Evolutionary conservation across 2,888 invertebrate species (phyloP).

Genomic region (Drosophila fulvimacula): DNA sequence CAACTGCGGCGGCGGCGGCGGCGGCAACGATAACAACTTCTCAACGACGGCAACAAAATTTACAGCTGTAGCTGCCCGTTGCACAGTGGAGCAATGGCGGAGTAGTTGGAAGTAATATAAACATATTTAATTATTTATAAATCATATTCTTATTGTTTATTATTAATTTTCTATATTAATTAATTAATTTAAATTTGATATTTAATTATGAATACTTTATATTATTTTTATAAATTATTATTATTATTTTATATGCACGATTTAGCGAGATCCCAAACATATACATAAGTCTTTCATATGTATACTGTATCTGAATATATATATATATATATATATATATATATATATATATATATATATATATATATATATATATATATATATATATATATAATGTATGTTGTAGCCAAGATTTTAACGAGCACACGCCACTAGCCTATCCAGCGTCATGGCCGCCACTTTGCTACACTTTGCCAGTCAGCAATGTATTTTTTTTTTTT

Average conservation of each 20-base stretch:
- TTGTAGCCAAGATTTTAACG: slow-evolving; percentile 22
- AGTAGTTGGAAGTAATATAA: not conserved
- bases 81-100: slow-evolving; percentile 62
- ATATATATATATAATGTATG: slow-evolving; percentile 5
- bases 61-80: slow-evolving; percentile 72
- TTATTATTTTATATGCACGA: not conserved
- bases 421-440: slow-evolving; percentile 46
- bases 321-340: not conserved
- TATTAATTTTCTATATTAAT: too few relatives aligned
- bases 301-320: not conserved
- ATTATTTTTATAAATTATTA: too few relatives aligned
- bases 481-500: slow-evolving; percentile 13
- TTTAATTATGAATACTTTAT: too few relatives aligned
- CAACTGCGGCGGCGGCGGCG: slow-evolving; percentile 61
- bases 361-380: not conserved
- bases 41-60: slow-evolving; percentile 75
- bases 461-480: slow-evolving; percentile 53
- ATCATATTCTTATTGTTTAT: too few relatives aligned
- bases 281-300: not conserved
- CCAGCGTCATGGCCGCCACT: slow-evolving; percentile 67
- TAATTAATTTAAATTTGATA: too few relatives aligned
- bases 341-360: not conserved
- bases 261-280: not conserved
- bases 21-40: slow-evolving; percentile 79
- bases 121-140: not conserved